Conservation (phyloP, 2,888 invertebrate genomes). For the Chesias legatella region DNA sequence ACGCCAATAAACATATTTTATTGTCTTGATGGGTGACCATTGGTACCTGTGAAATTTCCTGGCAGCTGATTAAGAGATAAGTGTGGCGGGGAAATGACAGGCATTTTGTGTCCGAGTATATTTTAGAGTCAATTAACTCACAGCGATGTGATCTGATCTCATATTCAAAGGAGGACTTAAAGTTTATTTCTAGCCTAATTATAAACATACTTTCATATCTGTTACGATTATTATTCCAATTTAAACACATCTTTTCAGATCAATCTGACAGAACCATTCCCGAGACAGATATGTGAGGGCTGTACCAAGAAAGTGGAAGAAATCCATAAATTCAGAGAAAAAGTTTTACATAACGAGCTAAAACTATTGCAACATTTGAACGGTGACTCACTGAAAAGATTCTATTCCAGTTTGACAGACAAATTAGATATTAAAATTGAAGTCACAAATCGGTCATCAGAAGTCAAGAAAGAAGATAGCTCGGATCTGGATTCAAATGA, state of each 20-base stretch:
- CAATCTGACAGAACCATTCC: slow-evolving; percentile 33
- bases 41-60: no score
- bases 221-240: no score
- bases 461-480: background rate
- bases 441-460: background rate
- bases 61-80: no score
- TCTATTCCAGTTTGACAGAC: slow-evolving; percentile 29
- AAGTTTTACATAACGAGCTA: slow-evolving; percentile 41
- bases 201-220: no score
- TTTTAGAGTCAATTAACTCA: no score
- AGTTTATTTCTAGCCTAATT: no score
- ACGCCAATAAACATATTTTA: no score
- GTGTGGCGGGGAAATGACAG: no score
- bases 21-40: no score
- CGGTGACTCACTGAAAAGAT: slow-evolving; percentile 23
- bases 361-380: slow-evolving; percentile 32
- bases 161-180: no score
- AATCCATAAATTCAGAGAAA: slow-evolving; percentile 35
- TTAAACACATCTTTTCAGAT: slow-evolving; percentile 40
- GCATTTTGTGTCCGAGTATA: no score
- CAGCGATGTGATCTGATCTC: no score
- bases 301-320: slow-evolving; percentile 44
- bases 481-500: slow-evolving; percentile 4
- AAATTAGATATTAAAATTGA: slow-evolving; percentile 3
- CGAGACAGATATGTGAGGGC: slow-evolving; percentile 40